phyloP scores from a whole-genome alignment of 2,797 vertebrate genomes.

The Tokudaia tokunoshimensis region DNA sequence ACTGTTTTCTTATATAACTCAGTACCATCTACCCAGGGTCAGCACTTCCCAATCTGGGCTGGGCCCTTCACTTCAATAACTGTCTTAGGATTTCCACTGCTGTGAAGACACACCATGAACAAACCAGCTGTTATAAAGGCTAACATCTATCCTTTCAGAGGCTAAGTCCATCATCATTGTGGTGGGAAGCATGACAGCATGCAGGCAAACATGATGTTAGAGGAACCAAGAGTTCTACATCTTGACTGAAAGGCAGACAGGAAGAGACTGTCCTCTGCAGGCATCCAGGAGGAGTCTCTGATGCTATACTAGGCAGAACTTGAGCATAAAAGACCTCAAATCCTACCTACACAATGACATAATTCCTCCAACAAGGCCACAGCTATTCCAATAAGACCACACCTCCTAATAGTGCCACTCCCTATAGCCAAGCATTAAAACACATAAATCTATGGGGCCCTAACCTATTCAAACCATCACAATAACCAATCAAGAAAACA shows the following conservation, averaged over 20 bases:
- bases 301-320: neutral
- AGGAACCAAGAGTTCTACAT: neutral
- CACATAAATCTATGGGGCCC: neutral
- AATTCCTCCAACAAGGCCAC: neutral
- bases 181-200: neutral
- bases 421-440: neutral
- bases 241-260: neutral
- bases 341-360: neutral
- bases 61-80: neutral
- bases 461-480: neutral
- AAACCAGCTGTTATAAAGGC: neutral
- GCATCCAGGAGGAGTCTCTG: neutral
- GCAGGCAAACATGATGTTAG: neutral
- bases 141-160: neutral
- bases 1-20: neutral
- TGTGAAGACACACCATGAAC: neutral
- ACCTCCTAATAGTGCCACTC: neutral
- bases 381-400: neutral
- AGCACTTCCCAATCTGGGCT: neutral
- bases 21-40: neutral
- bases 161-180: neutral
- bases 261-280: neutral
- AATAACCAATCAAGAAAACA: neutral
- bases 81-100: neutral
- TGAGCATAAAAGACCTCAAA: neutral